These are phyloP conservation scores for Catalaphyllia jardinei DNA, from an alignment of 64 coral and sea anemone genomes.

Conservation along the genomic window DNA sequence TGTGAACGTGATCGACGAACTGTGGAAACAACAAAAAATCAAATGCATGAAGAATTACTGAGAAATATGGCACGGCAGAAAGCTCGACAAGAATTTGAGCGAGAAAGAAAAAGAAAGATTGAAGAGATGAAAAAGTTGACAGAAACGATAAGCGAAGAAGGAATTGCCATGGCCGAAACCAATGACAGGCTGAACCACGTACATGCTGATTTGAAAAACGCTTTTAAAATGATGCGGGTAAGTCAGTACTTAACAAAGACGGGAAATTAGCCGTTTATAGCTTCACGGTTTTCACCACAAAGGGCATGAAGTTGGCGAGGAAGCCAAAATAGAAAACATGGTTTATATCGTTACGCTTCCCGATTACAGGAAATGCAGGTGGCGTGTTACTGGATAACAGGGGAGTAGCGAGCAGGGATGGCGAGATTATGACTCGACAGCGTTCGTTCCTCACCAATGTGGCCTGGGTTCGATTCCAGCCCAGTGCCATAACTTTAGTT, in stretches of 20 bases:
- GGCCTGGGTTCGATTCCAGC: too few species aligned
- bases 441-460: too few species aligned
- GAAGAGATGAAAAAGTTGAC: slow-evolving; percentile 67
- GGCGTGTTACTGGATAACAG: too few species aligned
- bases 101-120: slow-evolving; percentile 73
- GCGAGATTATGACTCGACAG: too few species aligned
- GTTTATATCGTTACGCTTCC: too few species aligned
- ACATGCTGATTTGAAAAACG: slow-evolving; percentile 83
- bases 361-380: too few species aligned
- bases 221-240: slow-evolving; percentile 84
- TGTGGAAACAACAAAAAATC: slow-evolving; percentile 69
- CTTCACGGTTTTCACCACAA: too few species aligned
- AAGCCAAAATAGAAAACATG: too few species aligned
- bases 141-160: slow-evolving; percentile 52
- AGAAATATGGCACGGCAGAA: slow-evolving; percentile 54
- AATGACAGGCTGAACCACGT: slow-evolving; percentile 77
- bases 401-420: too few species aligned
- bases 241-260: background rate
- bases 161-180: slow-evolving; percentile 80
- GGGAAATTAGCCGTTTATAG: too few species aligned
- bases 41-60: slow-evolving; percentile 87
- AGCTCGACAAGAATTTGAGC: slow-evolving; percentile 51
- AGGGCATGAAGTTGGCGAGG: too few species aligned
- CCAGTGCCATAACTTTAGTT: too few species aligned
- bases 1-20: slow-evolving; percentile 63